Conservation (phyloP, 2,113 vertebrate genomes). For the Xiphophorus couchianus region DNA sequence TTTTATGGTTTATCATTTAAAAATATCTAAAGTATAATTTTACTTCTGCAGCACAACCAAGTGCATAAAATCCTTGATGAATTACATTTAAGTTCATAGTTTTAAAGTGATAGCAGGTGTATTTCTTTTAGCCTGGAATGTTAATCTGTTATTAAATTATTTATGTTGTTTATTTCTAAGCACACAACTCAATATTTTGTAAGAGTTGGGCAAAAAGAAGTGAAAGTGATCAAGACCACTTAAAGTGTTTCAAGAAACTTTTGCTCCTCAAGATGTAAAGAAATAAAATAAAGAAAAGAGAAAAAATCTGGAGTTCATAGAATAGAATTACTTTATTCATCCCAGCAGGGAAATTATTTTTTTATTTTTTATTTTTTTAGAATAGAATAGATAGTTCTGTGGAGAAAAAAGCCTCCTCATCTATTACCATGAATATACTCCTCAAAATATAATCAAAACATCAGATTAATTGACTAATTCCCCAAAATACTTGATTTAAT, state of each 20-base stretch:
- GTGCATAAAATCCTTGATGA: neutral
- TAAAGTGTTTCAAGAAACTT: neutral
- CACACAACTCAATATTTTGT: neutral
- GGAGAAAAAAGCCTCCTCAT: neutral
- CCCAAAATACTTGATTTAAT: constrained; percentile 26
- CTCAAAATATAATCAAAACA: neutral
- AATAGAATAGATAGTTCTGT: neutral
- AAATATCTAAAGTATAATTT: neutral
- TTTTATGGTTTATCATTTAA: neutral
- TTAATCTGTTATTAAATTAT: neutral
- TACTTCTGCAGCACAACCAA: neutral
- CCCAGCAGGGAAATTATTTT: too few relatives aligned
- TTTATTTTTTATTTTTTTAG: too few relatives aligned
- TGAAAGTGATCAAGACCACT: neutral
- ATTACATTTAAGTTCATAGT: neutral
- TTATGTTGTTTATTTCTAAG: neutral
- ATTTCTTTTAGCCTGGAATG: neutral
- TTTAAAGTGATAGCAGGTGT: neutral
- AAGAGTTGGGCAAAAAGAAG: neutral
- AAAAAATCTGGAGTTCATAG: neutral
- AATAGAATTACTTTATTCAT: too few relatives aligned
- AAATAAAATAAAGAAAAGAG: neutral
- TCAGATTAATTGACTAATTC: constrained; percentile 44
- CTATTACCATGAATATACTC: neutral
- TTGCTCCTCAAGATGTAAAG: neutral